Conservation (phyloP, 2,888 invertebrate genomes). For the Aleiodes leptofemur region DNA sequence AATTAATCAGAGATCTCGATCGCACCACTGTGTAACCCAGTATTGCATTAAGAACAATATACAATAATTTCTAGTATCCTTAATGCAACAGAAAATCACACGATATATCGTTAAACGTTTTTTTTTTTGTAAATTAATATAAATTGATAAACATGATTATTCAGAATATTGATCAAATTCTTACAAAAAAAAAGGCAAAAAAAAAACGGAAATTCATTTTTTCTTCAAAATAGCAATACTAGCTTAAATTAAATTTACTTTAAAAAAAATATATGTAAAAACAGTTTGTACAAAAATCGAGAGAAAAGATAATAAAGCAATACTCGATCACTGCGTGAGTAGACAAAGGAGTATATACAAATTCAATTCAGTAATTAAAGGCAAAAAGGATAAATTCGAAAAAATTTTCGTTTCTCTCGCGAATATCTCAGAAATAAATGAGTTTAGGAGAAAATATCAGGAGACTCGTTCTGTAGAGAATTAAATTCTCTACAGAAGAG, state of each 20-base stretch:
- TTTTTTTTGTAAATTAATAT: slow-evolving; percentile 53
- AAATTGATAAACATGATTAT: slow-evolving; percentile 65
- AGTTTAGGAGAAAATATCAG: too few relatives aligned
- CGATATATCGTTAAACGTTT: slow-evolving; percentile 42
- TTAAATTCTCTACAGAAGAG: too few relatives aligned
- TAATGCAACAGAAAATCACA: slow-evolving; percentile 64
- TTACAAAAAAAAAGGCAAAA: slow-evolving; percentile 60
- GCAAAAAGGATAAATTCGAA: background rate
- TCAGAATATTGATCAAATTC: slow-evolving; percentile 60
- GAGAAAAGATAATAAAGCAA: slow-evolving; percentile 70
- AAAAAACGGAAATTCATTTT: slow-evolving; percentile 8
- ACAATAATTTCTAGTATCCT: slow-evolving; percentile 51
- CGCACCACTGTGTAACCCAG: slow-evolving; percentile 64
- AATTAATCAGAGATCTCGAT: slow-evolving; percentile 56
- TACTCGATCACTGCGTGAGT: slow-evolving; percentile 64
- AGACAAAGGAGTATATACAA: slow-evolving; percentile 68
- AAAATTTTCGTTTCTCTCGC: background rate
- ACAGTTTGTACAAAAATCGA: slow-evolving; percentile 74
- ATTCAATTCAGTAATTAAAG: slow-evolving; percentile 30
- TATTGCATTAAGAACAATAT: slow-evolving; percentile 60
- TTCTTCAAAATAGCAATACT: slow-evolving; percentile 53
- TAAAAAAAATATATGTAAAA: slow-evolving; percentile 69
- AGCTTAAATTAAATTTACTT: slow-evolving; percentile 60
- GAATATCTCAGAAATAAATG: background rate
- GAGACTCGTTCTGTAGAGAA: too few relatives aligned